Base-by-base conservation (phyloP, 2,113 vertebrate species). In the Aphyosemion australe region DNA sequence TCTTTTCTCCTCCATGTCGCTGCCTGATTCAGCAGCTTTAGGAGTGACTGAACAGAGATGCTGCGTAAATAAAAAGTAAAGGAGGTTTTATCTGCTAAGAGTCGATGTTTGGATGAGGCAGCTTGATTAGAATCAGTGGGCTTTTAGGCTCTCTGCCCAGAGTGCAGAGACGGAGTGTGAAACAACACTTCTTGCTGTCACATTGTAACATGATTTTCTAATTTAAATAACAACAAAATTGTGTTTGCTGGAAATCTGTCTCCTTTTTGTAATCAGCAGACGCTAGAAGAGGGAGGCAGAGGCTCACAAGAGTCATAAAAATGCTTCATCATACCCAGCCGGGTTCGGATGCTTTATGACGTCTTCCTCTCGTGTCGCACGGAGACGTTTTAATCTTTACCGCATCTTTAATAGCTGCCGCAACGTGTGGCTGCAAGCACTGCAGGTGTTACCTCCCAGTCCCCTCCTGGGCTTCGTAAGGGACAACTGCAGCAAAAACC, bases 371-470 rank as follows among this genome's bases (percentile, higher is more conserved):
- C 21, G 15, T 58, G 71, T 55, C 51, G 52, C 42, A 73, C 46
- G 64, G 55, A 72, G 52, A 67, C 62, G 48, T 63, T 80, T 80
- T 73, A 68, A 78, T 70, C 52, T 42, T 53, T 26, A 13, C 48
- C 46, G 53, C 51, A 32, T 72, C 56, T 74, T 65, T 69, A 74
- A 72, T 76, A 65, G 59, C 69, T 75, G 61, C 81, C 57, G 73
- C 75, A 80, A 68, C 73, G 50, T 78, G 61, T 50, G 69, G 51
- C 63, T 69, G 62, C 52, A 72, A 83, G 63, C 74, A 79, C 74
- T 87, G 84, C 78, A 84, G 73, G 70, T 83, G 72, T 80, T 75
- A 50, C 52, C 64, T 75, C 61, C 74, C 54, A 37, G 56, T 52
- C 34, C 57, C 57, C 75, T 82, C 71, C 67, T 78, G 69, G 77